These are phyloP conservation scores for Hydractinia echinata DNA, from an alignment of 30 jellyfish, hydroid and myxozoan genomes.

Conservation along the genomic window DNA sequence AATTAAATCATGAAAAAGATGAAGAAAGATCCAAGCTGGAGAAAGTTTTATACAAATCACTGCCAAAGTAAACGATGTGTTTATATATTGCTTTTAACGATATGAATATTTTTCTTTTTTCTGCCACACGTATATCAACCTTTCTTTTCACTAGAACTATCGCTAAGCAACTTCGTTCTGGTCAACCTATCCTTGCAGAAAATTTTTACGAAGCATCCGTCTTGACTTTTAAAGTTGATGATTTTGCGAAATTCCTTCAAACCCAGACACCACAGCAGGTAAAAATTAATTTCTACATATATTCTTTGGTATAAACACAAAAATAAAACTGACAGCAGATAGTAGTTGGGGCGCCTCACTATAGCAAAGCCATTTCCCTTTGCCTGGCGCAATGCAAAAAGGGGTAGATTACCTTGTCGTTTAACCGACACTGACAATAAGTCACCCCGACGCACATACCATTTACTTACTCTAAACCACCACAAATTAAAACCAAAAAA, in stretches of 20 bases:
- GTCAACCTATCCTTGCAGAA: conserved; percentile 60
- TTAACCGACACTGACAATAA: too few species aligned
- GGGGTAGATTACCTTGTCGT: too few species aligned
- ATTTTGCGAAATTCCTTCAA: conserved; percentile 54
- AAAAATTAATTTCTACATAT: background rate
- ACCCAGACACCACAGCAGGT: conserved; percentile 75
- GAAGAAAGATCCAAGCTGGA: conserved; percentile 69
- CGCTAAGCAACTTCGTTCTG: conserved; percentile 71
- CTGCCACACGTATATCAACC: too few species aligned
- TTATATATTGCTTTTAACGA: background rate
- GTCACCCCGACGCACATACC: too few species aligned
- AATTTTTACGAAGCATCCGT: conserved; percentile 50
- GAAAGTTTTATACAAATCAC: conserved; percentile 48
- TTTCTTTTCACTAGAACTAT: background rate
- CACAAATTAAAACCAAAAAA: too few species aligned
- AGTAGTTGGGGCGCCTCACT: too few species aligned
- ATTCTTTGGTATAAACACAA: background rate
- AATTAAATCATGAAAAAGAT: conserved; percentile 53
- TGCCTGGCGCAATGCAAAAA: too few species aligned
- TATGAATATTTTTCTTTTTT: background rate
- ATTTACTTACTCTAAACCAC: too few species aligned
- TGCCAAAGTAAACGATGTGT: conserved; percentile 62
- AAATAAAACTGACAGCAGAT: too few species aligned
- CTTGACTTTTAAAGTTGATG: conserved; percentile 61
- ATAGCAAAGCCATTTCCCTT: too few species aligned